Evolutionary conservation across 2,888 invertebrate genomes (phyloP).

Genomic region (Polydrusus tereticollis): DNA sequence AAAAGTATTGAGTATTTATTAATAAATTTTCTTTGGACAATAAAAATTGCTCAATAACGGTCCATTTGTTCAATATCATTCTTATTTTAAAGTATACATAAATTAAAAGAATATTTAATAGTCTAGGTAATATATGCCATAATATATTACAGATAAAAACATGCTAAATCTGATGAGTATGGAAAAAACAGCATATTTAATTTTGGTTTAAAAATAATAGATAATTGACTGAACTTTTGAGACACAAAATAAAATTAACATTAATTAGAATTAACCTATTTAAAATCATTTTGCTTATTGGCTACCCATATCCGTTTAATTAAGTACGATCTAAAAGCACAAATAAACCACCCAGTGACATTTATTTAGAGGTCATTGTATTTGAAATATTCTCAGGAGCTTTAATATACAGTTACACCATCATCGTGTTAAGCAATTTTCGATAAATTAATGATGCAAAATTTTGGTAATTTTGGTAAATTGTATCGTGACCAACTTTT

Average conservation of each 20-base stretch:
- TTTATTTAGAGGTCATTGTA: slow-evolving; percentile 12
- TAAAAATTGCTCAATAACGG: too few species aligned
- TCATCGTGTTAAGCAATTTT: slow-evolving; percentile 15
- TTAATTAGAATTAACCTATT: neutral
- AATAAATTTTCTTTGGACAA: too few species aligned
- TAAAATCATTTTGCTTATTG: neutral
- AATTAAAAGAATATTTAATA: too few species aligned
- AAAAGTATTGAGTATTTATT: too few species aligned
- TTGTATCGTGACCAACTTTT: slow-evolving; percentile 14
- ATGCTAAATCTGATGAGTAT: too few species aligned
- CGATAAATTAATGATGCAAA: slow-evolving; percentile 5
- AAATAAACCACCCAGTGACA: slow-evolving; percentile 12
- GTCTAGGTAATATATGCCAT: too few species aligned
- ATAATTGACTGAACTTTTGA: too few species aligned
- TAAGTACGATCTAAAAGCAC: neutral
- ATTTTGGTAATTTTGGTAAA: slow-evolving; percentile 13
- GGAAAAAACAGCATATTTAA: too few species aligned
- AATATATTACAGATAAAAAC: too few species aligned
- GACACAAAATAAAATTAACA: neutral
- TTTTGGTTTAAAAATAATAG: too few species aligned
- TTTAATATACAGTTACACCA: slow-evolving; percentile 9
- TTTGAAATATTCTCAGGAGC: neutral
- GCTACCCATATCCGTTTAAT: neutral
- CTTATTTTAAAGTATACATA: too few species aligned
- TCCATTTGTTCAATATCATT: too few species aligned